phyloP scores from a whole-genome alignment of 2,888 invertebrate species.

The Eristalinus aeneus region DNA sequence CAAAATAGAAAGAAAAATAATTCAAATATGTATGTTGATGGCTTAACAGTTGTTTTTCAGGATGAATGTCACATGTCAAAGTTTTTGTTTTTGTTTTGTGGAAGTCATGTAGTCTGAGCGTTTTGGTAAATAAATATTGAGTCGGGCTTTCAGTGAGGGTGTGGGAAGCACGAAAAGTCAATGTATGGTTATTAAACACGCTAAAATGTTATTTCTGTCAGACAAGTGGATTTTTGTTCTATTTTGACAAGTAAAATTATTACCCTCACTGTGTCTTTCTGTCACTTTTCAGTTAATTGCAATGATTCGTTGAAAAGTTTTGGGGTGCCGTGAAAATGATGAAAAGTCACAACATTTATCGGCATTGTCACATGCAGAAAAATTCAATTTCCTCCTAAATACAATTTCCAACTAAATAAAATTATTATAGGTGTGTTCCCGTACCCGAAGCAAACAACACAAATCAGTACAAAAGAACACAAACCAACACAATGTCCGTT shows the following conservation, averaged over 20 bases:
- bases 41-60: background rate
- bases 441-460: no score
- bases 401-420: no score
- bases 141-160: background rate
- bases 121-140: background rate
- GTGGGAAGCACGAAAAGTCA: background rate
- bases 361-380: no score
- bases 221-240: background rate
- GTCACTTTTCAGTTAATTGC: background rate
- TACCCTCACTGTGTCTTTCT: background rate
- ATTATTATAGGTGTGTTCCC: no score
- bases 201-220: background rate
- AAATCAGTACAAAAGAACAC: no score
- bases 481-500: no score
- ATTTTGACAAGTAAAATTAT: background rate
- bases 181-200: background rate
- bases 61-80: background rate
- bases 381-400: no score
- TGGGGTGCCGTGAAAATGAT: background rate
- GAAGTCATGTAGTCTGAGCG: background rate
- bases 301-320: background rate
- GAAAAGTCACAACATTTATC: no score
- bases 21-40: background rate
- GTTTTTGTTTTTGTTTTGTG: background rate
- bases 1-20: slow-evolving; percentile 76